These are phyloP conservation scores for Diogma glabrata DNA, from an alignment of 2,888 invertebrate species.

Conservation along the genomic window DNA sequence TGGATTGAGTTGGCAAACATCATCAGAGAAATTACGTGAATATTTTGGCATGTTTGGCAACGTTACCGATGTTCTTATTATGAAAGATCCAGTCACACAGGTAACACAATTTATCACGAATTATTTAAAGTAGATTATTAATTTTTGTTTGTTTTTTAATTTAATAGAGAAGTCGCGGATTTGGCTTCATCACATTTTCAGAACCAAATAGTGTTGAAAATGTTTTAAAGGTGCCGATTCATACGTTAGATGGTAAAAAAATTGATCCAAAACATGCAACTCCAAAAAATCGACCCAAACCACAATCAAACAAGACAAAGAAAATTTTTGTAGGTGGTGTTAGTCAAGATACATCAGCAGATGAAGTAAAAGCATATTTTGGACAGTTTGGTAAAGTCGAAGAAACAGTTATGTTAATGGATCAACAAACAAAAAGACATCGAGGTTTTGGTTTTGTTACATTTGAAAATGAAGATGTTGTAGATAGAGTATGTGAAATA, in stretches of 20 bases:
- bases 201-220: slow-evolving; percentile 84
- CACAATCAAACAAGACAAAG: slow-evolving; percentile 71
- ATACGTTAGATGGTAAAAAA: slow-evolving; percentile 85
- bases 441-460: slow-evolving; percentile 87
- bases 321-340: slow-evolving; percentile 90
- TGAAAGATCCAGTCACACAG: slow-evolving; percentile 91
- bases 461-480: slow-evolving; percentile 83
- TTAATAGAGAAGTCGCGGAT: slow-evolving; percentile 84
- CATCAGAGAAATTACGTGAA: slow-evolving; percentile 81
- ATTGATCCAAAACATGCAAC: slow-evolving; percentile 92
- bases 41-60: slow-evolving; percentile 88
- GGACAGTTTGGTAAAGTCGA: slow-evolving; percentile 82
- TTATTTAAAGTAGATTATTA: neutral
- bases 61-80: slow-evolving; percentile 82
- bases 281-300: slow-evolving; percentile 74
- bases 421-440: slow-evolving; percentile 84
- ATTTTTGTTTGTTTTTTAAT: slow-evolving; percentile 15
- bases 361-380: slow-evolving; percentile 84
- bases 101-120: slow-evolving; percentile 37
- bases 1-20: slow-evolving; percentile 88
- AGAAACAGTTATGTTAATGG: slow-evolving; percentile 89
- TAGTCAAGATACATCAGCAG: slow-evolving; percentile 82
- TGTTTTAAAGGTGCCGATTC: slow-evolving; percentile 80
- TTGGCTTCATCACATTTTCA: slow-evolving; percentile 86
- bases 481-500: slow-evolving; percentile 85